Evolutionary conservation across 1,140 invertebrate species (phyloP), one percentile per base, ranked within the genome.

Genomic region (Paraescarpia echinospica): DNA sequence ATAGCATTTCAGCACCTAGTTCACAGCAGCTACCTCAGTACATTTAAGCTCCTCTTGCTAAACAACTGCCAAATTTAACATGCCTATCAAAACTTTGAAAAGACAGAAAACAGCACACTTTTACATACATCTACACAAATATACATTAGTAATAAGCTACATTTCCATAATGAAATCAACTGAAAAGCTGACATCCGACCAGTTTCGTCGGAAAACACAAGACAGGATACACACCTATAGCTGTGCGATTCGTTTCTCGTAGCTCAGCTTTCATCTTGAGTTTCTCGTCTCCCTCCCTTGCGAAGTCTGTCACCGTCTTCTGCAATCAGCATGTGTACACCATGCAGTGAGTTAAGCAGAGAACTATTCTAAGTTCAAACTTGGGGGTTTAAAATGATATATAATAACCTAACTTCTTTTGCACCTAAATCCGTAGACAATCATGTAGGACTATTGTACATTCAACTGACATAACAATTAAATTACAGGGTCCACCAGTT

Each of bases 221-320:
- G 33, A 89, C 27, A 93, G 27, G 8, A 27, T 22, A 34, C 92
- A 93, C 90, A 94, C 97, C 96, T 91, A 95, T 94, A 34, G 96
- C 97, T 95, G 97, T 97, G 92, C 97, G 95, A 96, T 98, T 98
- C 91, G 97, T 96, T 92, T 97, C 96, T 92, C 98, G 96, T 33
- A 98, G 95, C 94, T 97, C 97, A 92, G 97, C 96, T 96, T 98
- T 98, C 12, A 95, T 94, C 33, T 95, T 94, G 12, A 97, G 95
- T 93, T 97, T 96, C 93, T 97, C 97, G 94, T 97, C 96, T 22
- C 96, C 94, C 95, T 98, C 97, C 93, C 96, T 95, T 6, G 97
- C 96, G 94, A 97, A 97, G 9, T 97, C 96, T 33, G 94, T 92
- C 6, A 96, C 59, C 35, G 91, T 91, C 89, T 93, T 93, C 95